Base-by-base conservation (phyloP, 2,888 invertebrate species). In the Hyposoter didymator region DNA sequence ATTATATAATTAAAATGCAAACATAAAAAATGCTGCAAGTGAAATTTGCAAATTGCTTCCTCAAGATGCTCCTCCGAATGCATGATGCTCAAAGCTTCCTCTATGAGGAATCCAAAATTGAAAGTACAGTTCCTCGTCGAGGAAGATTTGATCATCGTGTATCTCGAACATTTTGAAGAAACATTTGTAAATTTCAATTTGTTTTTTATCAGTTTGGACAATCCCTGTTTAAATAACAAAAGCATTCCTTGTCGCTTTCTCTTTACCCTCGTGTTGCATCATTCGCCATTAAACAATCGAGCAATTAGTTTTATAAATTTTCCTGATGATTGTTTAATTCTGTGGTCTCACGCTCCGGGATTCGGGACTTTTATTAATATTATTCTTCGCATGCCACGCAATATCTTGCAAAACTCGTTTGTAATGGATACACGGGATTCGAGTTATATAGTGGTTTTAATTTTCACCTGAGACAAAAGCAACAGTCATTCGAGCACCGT, bases 361-460 rank as follows among this genome's bases (percentile, higher is more conserved):
- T 66, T 49, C 32, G 28, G 10, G 12, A 52, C 19, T 45, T 76
- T 49, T 49, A 12, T 47, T 62, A n/a, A 14, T 10, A 49, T 49
- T 47, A 35, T 66, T 59, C 6, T 43, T 14, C 49, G 64, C 19
- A 49, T 19, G 14, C 35, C 8, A 35, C 64, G 64, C 49, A 64
- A 76, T 76, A 76, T 19, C 75, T 64, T 39, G 75, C 64, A 45
- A 64, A 75, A 75, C 62, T 45, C 12, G 75, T 75, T 64, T 64
- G 75, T 47, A 47, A 64, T 75, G 47, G 47, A 64, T 75, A 59
- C 45, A 64, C 75, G 45, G 32, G 64, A 14, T 12, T 35, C n/a
- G 39, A 49, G 19, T 52, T 28, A 49, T 35, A 32, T 35, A 32
- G 64, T 17, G 32, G n/a, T 35, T 64, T 64, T 47, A 22, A 49